phyloP scores from a whole-genome alignment of 2,113 vertebrate species.

The Carettochelys insculpta region DNA sequence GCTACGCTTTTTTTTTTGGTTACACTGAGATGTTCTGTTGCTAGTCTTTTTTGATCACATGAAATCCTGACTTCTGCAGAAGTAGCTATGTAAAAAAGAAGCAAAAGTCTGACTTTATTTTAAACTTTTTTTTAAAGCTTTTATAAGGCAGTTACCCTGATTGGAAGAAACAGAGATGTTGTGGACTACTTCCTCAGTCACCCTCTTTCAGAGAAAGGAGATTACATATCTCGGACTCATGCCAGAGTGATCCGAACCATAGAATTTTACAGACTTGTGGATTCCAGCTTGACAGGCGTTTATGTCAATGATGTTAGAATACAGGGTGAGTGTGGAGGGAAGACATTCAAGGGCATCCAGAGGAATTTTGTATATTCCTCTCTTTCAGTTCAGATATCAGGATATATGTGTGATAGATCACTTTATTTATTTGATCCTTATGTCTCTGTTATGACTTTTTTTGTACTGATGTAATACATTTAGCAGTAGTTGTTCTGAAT shows the following conservation, averaged over 20 bases:
- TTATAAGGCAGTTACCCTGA: background rate
- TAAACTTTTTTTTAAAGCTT: background rate
- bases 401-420: background rate
- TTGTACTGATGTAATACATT: background rate
- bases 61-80: background rate
- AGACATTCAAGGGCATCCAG: background rate
- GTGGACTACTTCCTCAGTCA: background rate
- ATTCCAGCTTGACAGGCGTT: slow-evolving; percentile 26
- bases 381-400: background rate
- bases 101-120: background rate
- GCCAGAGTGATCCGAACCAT: background rate
- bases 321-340: background rate
- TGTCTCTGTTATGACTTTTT: background rate
- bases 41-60: no score
- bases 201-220: background rate
- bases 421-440: background rate
- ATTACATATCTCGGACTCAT: slow-evolving; percentile 9
- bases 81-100: background rate
- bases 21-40: no score
- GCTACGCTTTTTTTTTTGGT: background rate
- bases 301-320: slow-evolving; percentile 19
- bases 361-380: background rate
- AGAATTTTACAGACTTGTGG: background rate
- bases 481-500: background rate
- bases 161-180: background rate